phyloP scores from a whole-genome alignment of 2,797 vertebrate genomes.

The Hafferia zeledoni region DNA sequence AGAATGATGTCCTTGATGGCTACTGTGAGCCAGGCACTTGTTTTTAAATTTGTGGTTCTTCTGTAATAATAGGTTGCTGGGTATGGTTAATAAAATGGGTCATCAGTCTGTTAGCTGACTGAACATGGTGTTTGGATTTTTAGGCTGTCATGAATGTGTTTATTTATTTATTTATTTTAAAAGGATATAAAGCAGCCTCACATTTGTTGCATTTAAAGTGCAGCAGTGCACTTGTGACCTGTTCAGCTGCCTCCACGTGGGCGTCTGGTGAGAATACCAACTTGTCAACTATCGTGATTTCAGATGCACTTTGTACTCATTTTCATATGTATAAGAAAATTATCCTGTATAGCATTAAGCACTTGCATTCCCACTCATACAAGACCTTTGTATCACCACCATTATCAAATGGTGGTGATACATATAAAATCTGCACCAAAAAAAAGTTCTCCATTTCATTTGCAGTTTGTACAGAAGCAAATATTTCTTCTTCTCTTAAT shows the following conservation, averaged over 20 bases:
- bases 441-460: neutral
- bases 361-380: neutral
- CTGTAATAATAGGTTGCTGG: neutral
- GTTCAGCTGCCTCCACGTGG: neutral
- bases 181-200: neutral
- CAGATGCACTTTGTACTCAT: neutral
- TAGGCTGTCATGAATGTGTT: neutral
- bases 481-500: neutral
- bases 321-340: neutral
- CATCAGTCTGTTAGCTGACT: neutral
- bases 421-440: neutral
- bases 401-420: neutral
- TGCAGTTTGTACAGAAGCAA: neutral
- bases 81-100: neutral
- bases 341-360: rapidly evolving
- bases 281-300: neutral
- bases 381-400: neutral
- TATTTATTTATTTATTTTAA: conserved; percentile 1
- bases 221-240: neutral
- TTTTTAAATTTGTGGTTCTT: neutral
- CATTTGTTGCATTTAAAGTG: neutral
- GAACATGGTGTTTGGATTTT: neutral
- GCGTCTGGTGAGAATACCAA: neutral
- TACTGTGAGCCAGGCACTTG: neutral
- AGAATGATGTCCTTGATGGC: neutral